Base-by-base conservation (phyloP, 1,140 invertebrate species). In the Meloidogyne hapla region DNA sequence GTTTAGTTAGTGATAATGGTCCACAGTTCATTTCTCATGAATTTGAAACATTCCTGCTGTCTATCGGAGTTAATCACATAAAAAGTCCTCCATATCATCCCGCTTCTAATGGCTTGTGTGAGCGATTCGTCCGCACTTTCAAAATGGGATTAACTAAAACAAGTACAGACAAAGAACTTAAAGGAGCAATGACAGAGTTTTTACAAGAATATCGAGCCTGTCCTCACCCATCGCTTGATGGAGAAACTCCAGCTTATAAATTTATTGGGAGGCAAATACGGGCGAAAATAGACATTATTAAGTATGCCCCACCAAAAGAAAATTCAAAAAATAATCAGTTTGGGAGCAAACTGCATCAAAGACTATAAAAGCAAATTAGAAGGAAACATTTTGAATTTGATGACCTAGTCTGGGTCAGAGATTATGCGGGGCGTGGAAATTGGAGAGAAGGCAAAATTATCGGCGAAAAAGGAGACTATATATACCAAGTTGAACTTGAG, bases 1-100 rank as follows among this genome's bases (percentile, higher is more conserved):
- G 10, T 15, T 56, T 88, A 4, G 82, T 88, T 9, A 78, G 66
- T 0, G 88, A 88, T 45, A 88, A 89, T 69, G 85, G 85, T 15
- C 80, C 86, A 3, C 80, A 82, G 48, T 88, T 88, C 63, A 82
- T 67, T 2, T 85, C 82, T 25, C 26, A 75, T 15, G 81, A 85
- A 73, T 89, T 88, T 70, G 25, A 75, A 38, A 61, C 69, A 18
- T 87, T 87, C 61, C 80, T 81, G 33, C 5, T 64, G 23, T 28
- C 61, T 8, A 8, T 42, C 6, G 83, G 77, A 13, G 87, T 87
- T 67, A 25, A 65, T 4, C 84, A 83, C 45, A 69, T 80, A 0
- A 69, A 21, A 6, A 69, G 72, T 10, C 66, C 87, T 26, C 83
- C 87, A 25, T 86, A 81, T 63, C 80, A 86, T 76, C 85, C 82